Conservation (phyloP, 2,113 vertebrate species). For the Hucho hucho region DNA sequence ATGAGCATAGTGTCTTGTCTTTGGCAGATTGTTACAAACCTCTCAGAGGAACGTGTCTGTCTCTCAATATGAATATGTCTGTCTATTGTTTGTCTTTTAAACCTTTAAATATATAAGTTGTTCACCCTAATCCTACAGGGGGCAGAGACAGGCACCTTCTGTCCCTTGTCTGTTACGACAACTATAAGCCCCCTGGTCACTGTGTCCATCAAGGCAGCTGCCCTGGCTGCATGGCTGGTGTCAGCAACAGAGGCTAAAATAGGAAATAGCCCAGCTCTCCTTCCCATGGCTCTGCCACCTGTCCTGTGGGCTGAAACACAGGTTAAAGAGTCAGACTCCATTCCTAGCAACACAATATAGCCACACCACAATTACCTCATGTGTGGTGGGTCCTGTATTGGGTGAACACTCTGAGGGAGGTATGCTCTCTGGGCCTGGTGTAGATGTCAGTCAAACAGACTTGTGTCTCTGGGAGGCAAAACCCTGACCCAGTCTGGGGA, state of each 20-base stretch:
- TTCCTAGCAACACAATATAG: conserved; percentile 11
- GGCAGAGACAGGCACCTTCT: conserved; percentile 36
- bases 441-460: no score
- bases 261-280: conserved; percentile 58
- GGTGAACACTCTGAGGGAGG: neutral
- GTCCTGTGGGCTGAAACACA: conserved; percentile 54
- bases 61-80: no score
- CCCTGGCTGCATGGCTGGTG: conserved; percentile 28
- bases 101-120: neutral
- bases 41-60: no score
- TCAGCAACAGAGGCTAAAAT: conserved; percentile 52
- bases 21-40: no score
- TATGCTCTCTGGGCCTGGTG: no score
- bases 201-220: conserved; percentile 54
- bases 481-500: no score
- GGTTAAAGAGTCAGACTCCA: conserved; percentile 49
- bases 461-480: no score
- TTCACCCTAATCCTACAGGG: neutral
- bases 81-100: no score
- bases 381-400: neutral
- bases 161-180: conserved; percentile 35
- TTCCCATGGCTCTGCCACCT: conserved; percentile 24
- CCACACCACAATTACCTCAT: conserved; percentile 10
- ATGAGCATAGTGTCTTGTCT: no score
- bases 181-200: conserved; percentile 33